A percentile compares a stretch with the other conserved stretches of the same genome.
phyloP scores from a whole-genome alignment of 2,888 invertebrate genomes.

The Drosophila mimica region DNA sequence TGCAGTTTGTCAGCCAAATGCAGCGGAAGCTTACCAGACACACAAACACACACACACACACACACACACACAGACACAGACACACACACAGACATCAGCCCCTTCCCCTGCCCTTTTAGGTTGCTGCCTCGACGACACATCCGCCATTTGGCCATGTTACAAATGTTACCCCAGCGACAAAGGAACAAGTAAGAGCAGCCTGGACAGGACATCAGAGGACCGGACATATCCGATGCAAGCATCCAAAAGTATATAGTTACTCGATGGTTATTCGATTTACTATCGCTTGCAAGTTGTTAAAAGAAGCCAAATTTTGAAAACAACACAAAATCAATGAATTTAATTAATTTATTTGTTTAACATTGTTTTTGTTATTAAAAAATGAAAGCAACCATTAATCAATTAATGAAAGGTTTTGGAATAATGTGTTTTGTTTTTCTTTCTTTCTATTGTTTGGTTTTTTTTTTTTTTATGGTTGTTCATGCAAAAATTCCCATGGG shows the following conservation, averaged over 20 bases:
- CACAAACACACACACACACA: conserved; percentile 1
- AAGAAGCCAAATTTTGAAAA: background rate
- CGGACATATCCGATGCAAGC: conserved; percentile 16
- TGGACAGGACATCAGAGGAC: background rate
- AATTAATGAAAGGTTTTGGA: no score
- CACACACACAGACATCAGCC: conserved; percentile 13
- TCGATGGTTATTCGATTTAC: background rate
- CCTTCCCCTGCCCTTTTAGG: no score
- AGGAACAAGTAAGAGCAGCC: background rate
- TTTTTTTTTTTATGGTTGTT: no score
- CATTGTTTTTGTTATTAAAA: background rate
- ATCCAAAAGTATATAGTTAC: background rate
- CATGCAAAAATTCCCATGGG: background rate
- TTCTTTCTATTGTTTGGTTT: background rate
- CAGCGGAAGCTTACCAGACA: conserved; percentile 65
- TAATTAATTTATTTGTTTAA: background rate
- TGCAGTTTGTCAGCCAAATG: conserved; percentile 29
- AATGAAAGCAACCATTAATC: background rate
- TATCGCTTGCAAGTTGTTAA: background rate
- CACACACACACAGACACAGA: conserved; percentile 23
- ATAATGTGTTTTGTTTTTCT: background rate
- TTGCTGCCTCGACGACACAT: conserved; percentile 18
- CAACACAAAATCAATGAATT: background rate
- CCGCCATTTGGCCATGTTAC: conserved; percentile 24
- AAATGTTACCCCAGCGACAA: conserved; percentile 9